phyloP scores from a whole-genome alignment of 2,113 vertebrate species.

The Gallinago jamesoni region DNA sequence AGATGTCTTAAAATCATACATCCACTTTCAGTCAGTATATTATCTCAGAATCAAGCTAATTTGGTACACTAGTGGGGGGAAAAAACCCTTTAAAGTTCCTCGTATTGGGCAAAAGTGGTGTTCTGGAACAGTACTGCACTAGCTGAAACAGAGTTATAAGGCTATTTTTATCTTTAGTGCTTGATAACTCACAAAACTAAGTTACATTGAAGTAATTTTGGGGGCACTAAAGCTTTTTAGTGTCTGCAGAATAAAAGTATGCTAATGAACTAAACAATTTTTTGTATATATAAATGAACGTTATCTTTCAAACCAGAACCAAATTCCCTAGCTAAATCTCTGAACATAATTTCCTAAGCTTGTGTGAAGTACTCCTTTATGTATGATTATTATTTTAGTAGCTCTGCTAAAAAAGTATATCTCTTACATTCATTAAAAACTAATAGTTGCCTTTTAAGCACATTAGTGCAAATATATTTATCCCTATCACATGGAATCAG shows the following conservation, averaged over 20 bases:
- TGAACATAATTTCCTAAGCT: conserved; percentile 68
- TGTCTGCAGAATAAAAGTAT: conserved; percentile 69
- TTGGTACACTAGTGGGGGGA: neutral
- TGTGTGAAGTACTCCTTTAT: conserved; percentile 50
- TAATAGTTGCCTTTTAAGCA: conserved; percentile 60
- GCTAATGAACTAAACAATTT: conserved; percentile 67
- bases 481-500: conserved; percentile 41
- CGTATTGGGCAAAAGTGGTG: conserved; percentile 17
- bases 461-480: conserved; percentile 41
- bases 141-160: conserved; percentile 49
- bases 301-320: conserved; percentile 78
- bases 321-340: conserved; percentile 69
- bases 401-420: conserved; percentile 56
- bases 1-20: conserved; percentile 11
- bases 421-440: conserved; percentile 65
- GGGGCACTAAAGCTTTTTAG: conserved; percentile 60
- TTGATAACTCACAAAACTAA: conserved; percentile 69
- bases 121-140: conserved; percentile 4
- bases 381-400: conserved; percentile 65
- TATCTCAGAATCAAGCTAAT: conserved; percentile 39
- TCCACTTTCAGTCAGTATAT: neutral
- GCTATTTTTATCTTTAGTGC: conserved; percentile 48
- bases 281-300: conserved; percentile 61
- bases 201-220: conserved; percentile 56
- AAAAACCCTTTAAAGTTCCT: neutral